Conservation (phyloP, 2,888 invertebrate species). For the Hylaea fasciaria region DNA sequence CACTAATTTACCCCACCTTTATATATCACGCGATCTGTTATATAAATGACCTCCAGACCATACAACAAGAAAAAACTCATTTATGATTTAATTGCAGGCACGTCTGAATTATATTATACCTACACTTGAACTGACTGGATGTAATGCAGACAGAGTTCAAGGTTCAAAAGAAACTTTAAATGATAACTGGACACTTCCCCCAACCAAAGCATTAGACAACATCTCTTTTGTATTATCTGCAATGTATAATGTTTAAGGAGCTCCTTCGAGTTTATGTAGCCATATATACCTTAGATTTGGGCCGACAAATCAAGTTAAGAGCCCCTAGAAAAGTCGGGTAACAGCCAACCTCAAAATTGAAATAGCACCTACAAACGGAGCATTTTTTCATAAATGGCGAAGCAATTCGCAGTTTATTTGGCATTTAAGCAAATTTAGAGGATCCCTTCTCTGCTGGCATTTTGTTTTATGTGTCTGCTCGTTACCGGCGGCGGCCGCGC, state of each 20-base stretch:
- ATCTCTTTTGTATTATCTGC: too few relatives aligned
- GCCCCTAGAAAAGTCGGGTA: constrained; percentile 23
- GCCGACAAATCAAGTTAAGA: constrained; percentile 29
- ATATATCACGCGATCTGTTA: constrained; percentile 58
- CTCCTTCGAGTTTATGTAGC: constrained; percentile 16
- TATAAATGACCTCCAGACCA: constrained; percentile 51
- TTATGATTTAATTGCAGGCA: constrained; percentile 50
- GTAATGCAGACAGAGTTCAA: neutral
- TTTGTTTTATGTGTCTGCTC: constrained; percentile 83
- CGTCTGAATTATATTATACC: constrained; percentile 26
- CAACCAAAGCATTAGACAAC: too few relatives aligned
- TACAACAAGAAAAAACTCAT: constrained; percentile 44
- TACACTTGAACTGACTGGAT: constrained; percentile 17
- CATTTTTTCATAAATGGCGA: constrained; percentile 78
- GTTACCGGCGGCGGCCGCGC: constrained; percentile 82
- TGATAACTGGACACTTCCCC: neutral
- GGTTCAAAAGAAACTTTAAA: constrained; percentile 3
- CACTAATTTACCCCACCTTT: constrained; percentile 57
- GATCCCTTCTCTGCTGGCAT: constrained; percentile 80
- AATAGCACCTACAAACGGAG: constrained; percentile 52
- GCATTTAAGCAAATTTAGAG: constrained; percentile 83
- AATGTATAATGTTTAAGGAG: neutral
- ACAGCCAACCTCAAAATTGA: constrained; percentile 35
- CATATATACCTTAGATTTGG: constrained; percentile 12
- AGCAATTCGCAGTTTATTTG: constrained; percentile 83